These are phyloP conservation scores for Tenthredo distinguenda DNA, from an alignment of 2,888 invertebrate species.

Conservation along the genomic window DNA sequence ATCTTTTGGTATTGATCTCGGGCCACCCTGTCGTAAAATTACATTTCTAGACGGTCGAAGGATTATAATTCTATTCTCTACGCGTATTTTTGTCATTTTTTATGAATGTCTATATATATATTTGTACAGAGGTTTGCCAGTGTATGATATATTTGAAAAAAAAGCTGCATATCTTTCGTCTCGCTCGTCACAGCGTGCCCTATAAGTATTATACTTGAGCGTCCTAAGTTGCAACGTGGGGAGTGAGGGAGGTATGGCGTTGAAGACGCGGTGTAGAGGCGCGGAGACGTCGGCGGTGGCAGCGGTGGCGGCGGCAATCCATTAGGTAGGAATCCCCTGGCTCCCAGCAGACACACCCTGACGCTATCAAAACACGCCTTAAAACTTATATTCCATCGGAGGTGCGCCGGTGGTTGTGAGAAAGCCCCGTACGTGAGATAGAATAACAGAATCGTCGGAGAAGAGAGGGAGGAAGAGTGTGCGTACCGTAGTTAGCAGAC, in stretches of 20 bases:
- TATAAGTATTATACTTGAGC: slow-evolving; percentile 35
- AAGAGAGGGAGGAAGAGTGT: slow-evolving; percentile 23
- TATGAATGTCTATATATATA: neutral
- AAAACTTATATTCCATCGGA: slow-evolving; percentile 74
- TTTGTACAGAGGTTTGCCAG: neutral
- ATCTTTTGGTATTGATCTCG: no score
- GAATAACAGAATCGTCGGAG: slow-evolving; percentile 68
- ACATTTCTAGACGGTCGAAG: no score
- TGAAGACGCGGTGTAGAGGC: neutral
- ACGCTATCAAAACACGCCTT: slow-evolving; percentile 77
- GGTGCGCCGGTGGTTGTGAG: slow-evolving; percentile 64
- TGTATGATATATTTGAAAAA: neutral
- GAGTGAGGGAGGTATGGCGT: neutral
- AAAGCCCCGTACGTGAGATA: slow-evolving; percentile 72
- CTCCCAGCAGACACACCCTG: slow-evolving; percentile 74
- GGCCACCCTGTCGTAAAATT: no score
- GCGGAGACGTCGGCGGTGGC: slow-evolving; percentile 31
- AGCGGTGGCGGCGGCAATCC: slow-evolving; percentile 66
- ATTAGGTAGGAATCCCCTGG: slow-evolving; percentile 74
- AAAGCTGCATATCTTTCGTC: slow-evolving; percentile 6
- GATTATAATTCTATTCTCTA: neutral
- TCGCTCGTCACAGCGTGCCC: neutral
- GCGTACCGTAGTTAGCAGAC: slow-evolving; percentile 45
- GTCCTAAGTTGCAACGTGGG: slow-evolving; percentile 26
- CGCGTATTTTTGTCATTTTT: neutral